These are phyloP conservation scores for Cheilosia soror DNA, from an alignment of 2,888 invertebrate genomes.

Conservation along the genomic window DNA sequence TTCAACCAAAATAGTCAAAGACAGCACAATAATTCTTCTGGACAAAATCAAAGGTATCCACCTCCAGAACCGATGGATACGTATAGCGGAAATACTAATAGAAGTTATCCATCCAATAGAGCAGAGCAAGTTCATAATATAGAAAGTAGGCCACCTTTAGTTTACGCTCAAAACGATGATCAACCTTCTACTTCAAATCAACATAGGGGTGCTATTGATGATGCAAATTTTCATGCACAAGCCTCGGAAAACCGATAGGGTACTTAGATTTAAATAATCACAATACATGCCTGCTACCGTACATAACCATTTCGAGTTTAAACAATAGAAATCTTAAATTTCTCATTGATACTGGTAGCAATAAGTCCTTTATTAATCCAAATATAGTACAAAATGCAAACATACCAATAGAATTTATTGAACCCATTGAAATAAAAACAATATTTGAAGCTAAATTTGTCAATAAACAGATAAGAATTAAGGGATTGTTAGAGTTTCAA, in stretches of 20 bases:
- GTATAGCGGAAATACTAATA: not conserved
- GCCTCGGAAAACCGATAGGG: conserved; percentile 64
- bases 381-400: conserved; percentile 6
- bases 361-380: conserved; percentile 54
- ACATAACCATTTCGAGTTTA: not conserved
- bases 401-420: not conserved
- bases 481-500: conserved; percentile 32
- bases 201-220: conserved; percentile 30
- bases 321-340: not conserved
- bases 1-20: not conserved
- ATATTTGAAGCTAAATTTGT: not conserved
- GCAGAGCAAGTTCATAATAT: conserved; percentile 1
- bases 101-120: not conserved
- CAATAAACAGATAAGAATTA: not conserved
- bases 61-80: not conserved
- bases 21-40: not conserved
- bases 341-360: too few relatives aligned
- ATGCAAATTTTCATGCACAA: conserved; percentile 62
- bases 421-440: not conserved
- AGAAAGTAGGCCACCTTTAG: not conserved
- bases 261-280: conserved; percentile 63
- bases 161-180: not conserved
- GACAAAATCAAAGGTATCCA: not conserved
- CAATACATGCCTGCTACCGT: too few relatives aligned
- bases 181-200: not conserved